Evolutionary conservation across 2,888 invertebrate species (phyloP), one percentile per base, ranked within the genome.

Genomic region (Branchipolynoe longqiensis): DNA sequence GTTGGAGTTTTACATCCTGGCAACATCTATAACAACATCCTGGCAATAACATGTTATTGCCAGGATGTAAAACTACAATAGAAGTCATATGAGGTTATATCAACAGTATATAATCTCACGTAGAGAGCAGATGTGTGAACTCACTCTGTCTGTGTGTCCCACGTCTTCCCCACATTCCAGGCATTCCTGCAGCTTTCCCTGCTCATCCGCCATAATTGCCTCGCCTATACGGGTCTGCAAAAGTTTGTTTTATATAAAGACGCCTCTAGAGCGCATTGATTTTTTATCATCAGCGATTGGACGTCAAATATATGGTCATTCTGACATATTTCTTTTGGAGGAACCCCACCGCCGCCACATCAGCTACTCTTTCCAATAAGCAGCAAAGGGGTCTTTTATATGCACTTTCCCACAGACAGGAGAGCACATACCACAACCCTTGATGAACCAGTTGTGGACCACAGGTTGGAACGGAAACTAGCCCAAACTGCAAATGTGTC

Each of bases 141-240:
- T 83, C 25, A 83, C 83, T 31, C 59, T 59, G 83, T 83, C 83
- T 18, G 12, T 83, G 28, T 25, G 64, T 40, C 64, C 18, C 8
- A 83, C 41, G 4, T 83, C 83, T 25, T 83, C 83, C 25, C 40
- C 83, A 3, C 31, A 0, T 22, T 59, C 25, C 6, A 83, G 36
- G 18, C 31, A 83, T 6, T 25, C 58, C 8, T 25, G 38, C 6
- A 83, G 38, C 28, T 64, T 6, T 14, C 40, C 38, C 4, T 18
- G 18, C 38, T 83, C 40, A 22, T 64, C 83, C 4, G 8, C 36
- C 40, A 59, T 36, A 0, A 83, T 83, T 4, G 83, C 83, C 48
- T 31, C 22, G 0, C 83, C 83, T 58, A 83, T 54, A 1, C 28
- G 38, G 0, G 59, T 83, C 83, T 83, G 25, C 28, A 14, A 25